These are phyloP conservation scores for Tachycineta bicolor DNA, from an alignment of 2,113 vertebrate genomes.

Conservation along the genomic window DNA sequence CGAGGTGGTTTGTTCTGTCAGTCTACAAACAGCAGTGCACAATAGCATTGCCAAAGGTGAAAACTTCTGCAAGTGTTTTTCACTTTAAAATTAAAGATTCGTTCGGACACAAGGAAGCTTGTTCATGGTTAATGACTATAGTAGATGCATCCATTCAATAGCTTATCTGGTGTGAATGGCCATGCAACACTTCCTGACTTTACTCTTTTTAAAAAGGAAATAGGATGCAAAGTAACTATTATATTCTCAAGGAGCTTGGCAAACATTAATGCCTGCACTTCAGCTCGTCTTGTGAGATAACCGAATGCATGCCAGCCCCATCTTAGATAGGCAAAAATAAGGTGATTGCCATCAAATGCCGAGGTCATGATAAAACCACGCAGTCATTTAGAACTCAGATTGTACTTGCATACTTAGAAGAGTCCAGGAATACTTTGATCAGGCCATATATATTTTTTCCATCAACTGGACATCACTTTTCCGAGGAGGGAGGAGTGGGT, in stretches of 20 bases:
- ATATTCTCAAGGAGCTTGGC: not conserved
- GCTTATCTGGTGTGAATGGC: conserved; percentile 47
- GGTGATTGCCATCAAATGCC: not conserved
- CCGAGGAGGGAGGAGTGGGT: not conserved
- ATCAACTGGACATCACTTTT: not conserved
- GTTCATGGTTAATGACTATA: not conserved
- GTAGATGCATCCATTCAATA: not conserved
- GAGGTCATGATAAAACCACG: not conserved
- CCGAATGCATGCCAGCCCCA: not conserved
- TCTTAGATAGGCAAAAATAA: not conserved
- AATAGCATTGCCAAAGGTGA: not conserved
- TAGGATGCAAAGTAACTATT: conserved; percentile 47
- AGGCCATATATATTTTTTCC: not conserved
- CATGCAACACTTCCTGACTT: not conserved
- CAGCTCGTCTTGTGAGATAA: not conserved
- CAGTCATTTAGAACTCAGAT: not conserved
- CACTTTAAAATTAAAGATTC: not conserved
- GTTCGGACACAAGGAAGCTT: not conserved
- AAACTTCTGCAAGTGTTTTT: not conserved
- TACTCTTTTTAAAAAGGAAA: not conserved
- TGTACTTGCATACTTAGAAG: not conserved
- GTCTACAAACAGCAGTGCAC: not conserved
- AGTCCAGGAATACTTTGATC: not conserved
- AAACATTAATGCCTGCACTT: not conserved
- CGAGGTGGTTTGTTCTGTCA: not conserved